These are phyloP conservation scores for Atethmia centrago DNA, from an alignment of 2,888 invertebrate genomes.

Conservation along the genomic window DNA sequence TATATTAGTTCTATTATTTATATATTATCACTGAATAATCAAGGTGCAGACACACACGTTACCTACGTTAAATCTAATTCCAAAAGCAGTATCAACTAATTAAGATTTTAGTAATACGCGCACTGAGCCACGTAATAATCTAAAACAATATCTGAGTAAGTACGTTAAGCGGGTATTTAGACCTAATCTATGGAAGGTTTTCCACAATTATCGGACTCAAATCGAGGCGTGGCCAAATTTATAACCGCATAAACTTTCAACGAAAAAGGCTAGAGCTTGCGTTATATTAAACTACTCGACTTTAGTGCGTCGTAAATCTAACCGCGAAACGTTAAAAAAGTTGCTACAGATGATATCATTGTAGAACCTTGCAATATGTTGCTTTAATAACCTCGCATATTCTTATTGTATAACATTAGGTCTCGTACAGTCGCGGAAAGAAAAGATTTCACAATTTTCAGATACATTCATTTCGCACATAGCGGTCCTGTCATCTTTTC, in stretches of 20 bases:
- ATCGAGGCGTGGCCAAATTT: slow-evolving; percentile 79
- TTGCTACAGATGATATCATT: slow-evolving; percentile 62
- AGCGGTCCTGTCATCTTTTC: not conserved
- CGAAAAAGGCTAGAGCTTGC: slow-evolving; percentile 71
- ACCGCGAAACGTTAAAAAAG: slow-evolving; percentile 63
- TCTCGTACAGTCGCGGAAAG: not conserved
- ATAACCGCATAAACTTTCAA: slow-evolving; percentile 77
- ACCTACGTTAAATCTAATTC: not conserved
- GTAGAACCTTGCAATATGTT: slow-evolving; percentile 50
- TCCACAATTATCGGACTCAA: slow-evolving; percentile 76
- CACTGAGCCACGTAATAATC: slow-evolving; percentile 43
- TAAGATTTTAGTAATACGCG: slow-evolving; percentile 31
- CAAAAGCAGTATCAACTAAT: slow-evolving; percentile 32
- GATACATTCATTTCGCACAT: not conserved
- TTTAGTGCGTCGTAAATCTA: slow-evolving; percentile 69
- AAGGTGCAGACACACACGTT: not conserved
- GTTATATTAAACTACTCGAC: slow-evolving; percentile 66
- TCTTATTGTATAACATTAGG: slow-evolving; percentile 39
- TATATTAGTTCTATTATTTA: too few species aligned
- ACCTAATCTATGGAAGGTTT: slow-evolving; percentile 75
- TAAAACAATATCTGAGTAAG: slow-evolving; percentile 50
- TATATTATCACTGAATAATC: not conserved
- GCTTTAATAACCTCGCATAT: slow-evolving; percentile 38
- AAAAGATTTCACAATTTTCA: slow-evolving; percentile 2
- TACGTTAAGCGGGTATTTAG: slow-evolving; percentile 69